phyloP scores from a whole-genome alignment of 2,797 vertebrate species.

The Thripadectes ignobilis region DNA sequence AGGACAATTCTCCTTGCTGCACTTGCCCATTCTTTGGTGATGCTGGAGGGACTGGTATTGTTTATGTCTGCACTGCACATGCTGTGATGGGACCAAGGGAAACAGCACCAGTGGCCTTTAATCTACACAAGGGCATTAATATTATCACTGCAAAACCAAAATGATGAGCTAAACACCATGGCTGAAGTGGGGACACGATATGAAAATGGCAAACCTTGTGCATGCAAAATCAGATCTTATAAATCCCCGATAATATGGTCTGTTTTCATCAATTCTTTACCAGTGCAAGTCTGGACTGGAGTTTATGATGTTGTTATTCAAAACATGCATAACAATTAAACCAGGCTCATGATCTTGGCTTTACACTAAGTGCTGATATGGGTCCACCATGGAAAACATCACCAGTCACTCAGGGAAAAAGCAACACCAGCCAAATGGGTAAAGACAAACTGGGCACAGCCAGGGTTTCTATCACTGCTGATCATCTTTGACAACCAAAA shows the following conservation, averaged over 20 bases:
- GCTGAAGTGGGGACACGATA: not conserved
- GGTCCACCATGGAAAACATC: not conserved
- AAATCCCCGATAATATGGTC: not conserved
- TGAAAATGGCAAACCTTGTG: not conserved
- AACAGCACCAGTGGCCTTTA: not conserved
- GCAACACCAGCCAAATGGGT: not conserved
- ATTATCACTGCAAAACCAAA: not conserved
- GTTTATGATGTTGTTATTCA: not conserved
- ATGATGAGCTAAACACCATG: not conserved
- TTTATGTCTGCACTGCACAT: not conserved
- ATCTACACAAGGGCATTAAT: not conserved
- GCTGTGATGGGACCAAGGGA: not conserved
- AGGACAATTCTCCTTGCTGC: not conserved
- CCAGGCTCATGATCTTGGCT: not conserved
- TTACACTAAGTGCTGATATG: not conserved
- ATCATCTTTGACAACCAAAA: not conserved
- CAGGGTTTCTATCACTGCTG: fast-evolving
- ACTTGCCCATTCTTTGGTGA: not conserved
- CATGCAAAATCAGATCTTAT: not conserved
- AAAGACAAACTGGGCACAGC: not conserved
- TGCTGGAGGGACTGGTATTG: not conserved
- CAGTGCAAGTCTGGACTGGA: not conserved
- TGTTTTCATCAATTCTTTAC: not conserved
- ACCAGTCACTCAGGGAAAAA: not conserved
- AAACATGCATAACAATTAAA: not conserved